Evolutionary conservation across 2,113 vertebrate species (phyloP).

Genomic region (Pangasianodon gigas): DNA sequence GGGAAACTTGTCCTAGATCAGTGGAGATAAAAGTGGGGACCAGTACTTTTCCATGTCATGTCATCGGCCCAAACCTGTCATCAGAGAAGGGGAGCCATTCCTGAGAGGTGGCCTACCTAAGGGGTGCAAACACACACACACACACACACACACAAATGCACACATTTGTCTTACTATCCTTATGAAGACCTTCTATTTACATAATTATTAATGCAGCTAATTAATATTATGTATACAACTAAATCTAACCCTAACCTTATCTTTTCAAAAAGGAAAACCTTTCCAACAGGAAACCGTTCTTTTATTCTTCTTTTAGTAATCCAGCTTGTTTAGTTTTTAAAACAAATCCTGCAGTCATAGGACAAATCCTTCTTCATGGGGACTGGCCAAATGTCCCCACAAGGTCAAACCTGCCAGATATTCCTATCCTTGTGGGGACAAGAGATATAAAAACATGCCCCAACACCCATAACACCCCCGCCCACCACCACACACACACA

Average conservation of each 20-base stretch:
- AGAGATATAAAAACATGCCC: constrained; percentile 7
- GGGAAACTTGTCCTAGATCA: constrained; percentile 37
- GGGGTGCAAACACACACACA: constrained; percentile 39
- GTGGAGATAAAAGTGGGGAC: constrained; percentile 31
- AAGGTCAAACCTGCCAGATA: not conserved
- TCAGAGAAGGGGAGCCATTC: constrained; percentile 40
- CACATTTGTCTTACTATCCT: not conserved
- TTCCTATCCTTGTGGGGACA: not conserved
- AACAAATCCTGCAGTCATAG: not conserved
- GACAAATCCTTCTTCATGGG: too few species aligned
- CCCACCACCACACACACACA: constrained; percentile 21
- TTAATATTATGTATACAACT: not conserved
- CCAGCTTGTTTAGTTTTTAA: not conserved
- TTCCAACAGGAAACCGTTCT: not conserved
- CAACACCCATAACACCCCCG: not conserved
- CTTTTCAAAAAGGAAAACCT: not conserved
- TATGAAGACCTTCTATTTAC: not conserved
- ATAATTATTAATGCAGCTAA: not conserved
- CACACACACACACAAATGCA: constrained; percentile 31
- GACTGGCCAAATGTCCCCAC: not conserved
- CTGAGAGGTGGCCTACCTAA: constrained; percentile 53
- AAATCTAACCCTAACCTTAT: not conserved
- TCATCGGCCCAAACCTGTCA: constrained; percentile 50
- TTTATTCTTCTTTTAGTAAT: not conserved
- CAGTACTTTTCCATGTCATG: constrained; percentile 53